Base-by-base conservation (phyloP, 2,113 vertebrate species). In the Phalacrocorax aristotelis region DNA sequence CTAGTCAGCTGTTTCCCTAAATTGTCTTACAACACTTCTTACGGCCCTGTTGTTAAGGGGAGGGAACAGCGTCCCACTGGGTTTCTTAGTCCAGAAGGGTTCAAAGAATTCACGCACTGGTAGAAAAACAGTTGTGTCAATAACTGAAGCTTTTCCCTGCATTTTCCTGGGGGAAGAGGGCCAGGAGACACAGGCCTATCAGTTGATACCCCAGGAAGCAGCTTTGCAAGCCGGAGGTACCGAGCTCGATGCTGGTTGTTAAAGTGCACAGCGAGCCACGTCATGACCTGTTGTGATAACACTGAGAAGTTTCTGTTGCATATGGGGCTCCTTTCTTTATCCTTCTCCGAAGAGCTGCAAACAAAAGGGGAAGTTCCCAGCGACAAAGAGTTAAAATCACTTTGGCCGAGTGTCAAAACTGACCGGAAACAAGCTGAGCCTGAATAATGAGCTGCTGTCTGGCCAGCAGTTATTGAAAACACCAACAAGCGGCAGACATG, bases 241-340 rank as follows among this genome's bases (percentile, higher is more conserved):
- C 21, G 34, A 87, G 17, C 38, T 82, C 55, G 18, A 32, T 1
- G 2, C 26, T 27, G 11, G 4, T 4, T 46, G 54, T 62, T 26
- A 87, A 66, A 60, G 42, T 46, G 30, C 42, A 54, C 6, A 3
- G 1, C 21, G 27, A 44, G 23, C 25, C 0, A 0, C 9, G 0
- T 13, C 1, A 0, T 42, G 58, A 36, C 58, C n/a, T 46, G 6
- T 2, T 30, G n/a, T 15, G 57, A 6, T 78, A 75, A 55, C 48
- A 4, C 44, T 8, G 29, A 46, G 51, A 66, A 78, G 23, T 26
- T 46, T 40, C 68, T 46, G 9, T 40, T 4, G 5, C n/a, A 8
- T 7, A 9, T 0, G 2, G 21, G 30, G 10, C 44, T 93, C 29
- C 13, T 42, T 70, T 74, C 75, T 68, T 48, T 29, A 42, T 7